Percentiles rank a stretch among this genome's conserved stretches.
These are phyloP conservation scores for Zaprionus ghesquierei DNA, from an alignment of 1,140 invertebrate genomes.

Conservation along the genomic window DNA sequence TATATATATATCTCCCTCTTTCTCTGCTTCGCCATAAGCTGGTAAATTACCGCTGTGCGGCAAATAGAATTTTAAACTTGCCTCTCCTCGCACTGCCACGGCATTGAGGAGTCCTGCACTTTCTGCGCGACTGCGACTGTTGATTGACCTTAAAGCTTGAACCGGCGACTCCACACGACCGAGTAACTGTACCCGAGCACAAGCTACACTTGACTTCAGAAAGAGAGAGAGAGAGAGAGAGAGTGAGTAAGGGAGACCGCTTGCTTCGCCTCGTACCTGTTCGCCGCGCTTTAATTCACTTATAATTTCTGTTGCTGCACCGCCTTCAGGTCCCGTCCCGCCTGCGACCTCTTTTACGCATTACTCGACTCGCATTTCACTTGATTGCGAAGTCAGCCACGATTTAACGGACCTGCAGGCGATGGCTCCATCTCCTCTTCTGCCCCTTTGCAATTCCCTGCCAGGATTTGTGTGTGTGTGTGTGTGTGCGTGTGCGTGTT, in stretches of 20 bases:
- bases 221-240: background rate
- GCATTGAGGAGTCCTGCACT: background rate
- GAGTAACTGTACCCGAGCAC: conserved; percentile 56
- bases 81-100: conserved; percentile 5
- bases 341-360: conserved; percentile 4
- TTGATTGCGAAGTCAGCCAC: conserved; percentile 43
- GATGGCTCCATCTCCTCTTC: background rate
- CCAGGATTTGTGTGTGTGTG: conserved; percentile 23
- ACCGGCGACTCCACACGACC: conserved; percentile 40
- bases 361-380: conserved; percentile 59
- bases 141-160: conserved; percentile 75
- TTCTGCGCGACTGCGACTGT: conserved; percentile 8
- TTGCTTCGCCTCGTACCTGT: conserved; percentile 16
- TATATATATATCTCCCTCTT: background rate
- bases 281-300: conserved; percentile 64
- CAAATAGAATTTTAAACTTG: conserved; percentile 73
- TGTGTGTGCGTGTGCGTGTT: background rate
- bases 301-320: conserved; percentile 53
- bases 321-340: background rate
- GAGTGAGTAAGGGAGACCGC: background rate
- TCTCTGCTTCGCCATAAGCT: conserved; percentile 36
- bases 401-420: conserved; percentile 10
- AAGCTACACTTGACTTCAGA: conserved; percentile 28
- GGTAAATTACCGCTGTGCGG: conserved; percentile 74
- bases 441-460: background rate